Evolutionary conservation across 2,113 vertebrate species (phyloP), one percentile per base, ranked within the genome.

Genomic region (Tachysurus vachellii): DNA sequence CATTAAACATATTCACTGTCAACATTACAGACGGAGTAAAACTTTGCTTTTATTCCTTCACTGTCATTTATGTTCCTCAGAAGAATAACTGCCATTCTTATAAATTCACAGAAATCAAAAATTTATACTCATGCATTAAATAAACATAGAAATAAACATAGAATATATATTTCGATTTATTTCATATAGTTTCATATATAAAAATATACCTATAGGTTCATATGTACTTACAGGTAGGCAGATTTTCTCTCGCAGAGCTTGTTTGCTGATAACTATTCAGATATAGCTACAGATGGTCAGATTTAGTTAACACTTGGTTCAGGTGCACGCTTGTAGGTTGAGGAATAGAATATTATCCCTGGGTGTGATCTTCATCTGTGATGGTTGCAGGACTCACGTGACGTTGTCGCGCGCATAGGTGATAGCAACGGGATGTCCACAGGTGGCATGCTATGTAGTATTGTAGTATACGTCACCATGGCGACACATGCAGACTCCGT

Each of bases 171-270:
- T 50, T 50, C 0, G 8, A 50, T 50, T 50, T 50, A 50, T 7
- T 50, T 5, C 5, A 50, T 50, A 50, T 7, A 50, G 4, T 7
- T 50, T 5, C 5, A 50, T 50, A 50, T 7, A 50, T 50, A 50
- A 50, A 31, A 54, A 79, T 56, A 54, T 36, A 36, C 36, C 36
- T 36, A 36, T 36, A 36, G 36, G 36, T 36, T 36, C 5, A 79
- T 53, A 16, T n/a, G 9, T 64, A 85, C 84, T 85, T 53, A 85
- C 84, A 66, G 42, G 23, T 11, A 28, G 36, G 13, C 70, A 47
- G 21, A 19, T n/a, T 73, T 59, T 73, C 2, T 44, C 83, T 59
- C 16, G 17, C 47, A 23, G 23, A 4, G 10, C 28, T 57, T 57
- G 23, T 47, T 79, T 50, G 36, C 12, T n/a, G 31, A 10, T 59